phyloP scores from a whole-genome alignment of 1,140 invertebrate genomes.

The Ylistrum balloti region DNA sequence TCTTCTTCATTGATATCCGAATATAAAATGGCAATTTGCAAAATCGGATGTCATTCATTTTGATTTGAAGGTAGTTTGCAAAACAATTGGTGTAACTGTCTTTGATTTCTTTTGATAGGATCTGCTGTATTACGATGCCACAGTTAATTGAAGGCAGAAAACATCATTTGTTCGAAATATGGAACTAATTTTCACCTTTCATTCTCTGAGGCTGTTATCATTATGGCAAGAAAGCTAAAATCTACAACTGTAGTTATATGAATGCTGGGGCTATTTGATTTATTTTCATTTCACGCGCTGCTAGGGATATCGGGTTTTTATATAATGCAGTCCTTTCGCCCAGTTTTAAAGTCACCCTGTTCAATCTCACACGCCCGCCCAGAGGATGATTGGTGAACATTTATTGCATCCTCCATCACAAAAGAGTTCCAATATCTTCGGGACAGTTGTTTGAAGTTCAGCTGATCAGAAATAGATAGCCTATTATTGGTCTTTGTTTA shows the following conservation, averaged over 20 bases:
- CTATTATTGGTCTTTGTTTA: slow-evolving; percentile 1
- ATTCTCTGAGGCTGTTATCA: not conserved
- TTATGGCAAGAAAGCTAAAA: not conserved
- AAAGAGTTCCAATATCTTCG: slow-evolving; percentile 15
- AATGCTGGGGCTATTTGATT: not conserved
- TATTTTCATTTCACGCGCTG: not conserved
- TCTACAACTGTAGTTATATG: not conserved
- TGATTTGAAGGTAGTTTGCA: not conserved
- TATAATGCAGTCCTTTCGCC: not conserved
- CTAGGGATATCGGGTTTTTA: not conserved
- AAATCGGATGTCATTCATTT: not conserved
- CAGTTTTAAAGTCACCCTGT: not conserved
- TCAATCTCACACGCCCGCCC: slow-evolving; percentile 4
- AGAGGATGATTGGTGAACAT: slow-evolving; percentile 13
- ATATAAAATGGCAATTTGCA: not conserved
- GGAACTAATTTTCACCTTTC: not conserved
- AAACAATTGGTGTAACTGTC: not conserved
- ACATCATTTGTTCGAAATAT: not conserved
- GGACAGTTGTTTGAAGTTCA: slow-evolving; percentile 26
- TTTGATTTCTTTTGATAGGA: not conserved
- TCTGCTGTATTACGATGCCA: not conserved
- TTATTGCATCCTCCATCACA: not conserved
- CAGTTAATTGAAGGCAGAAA: not conserved
- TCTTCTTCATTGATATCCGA: not conserved
- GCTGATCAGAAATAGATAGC: not conserved